Evolutionary conservation across 2,797 vertebrate genomes (phyloP).

Genomic region (Clarias fuscus): DNA sequence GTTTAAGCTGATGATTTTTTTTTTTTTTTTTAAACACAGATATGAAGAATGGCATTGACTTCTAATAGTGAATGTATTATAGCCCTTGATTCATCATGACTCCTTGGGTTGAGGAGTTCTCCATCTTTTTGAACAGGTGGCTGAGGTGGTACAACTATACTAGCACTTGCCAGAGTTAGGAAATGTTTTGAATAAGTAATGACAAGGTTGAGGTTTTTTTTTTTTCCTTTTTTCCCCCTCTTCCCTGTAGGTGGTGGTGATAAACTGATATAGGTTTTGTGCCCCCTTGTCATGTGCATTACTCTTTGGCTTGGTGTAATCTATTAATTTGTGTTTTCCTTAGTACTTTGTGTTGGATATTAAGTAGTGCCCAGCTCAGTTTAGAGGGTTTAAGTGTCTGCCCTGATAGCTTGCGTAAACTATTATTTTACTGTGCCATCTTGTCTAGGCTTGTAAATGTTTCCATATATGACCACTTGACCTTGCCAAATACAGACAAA

Average conservation of each 20-base stretch:
- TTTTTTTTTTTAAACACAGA: conserved; percentile 54
- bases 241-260: not conserved
- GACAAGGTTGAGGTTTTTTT: not conserved
- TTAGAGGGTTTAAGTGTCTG: conserved; percentile 32
- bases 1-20: not conserved
- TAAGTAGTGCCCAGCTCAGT: conserved; percentile 18
- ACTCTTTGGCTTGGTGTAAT: conserved; percentile 66
- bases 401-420: conserved; percentile 57
- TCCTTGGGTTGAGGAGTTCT: conserved; percentile 57
- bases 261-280: conserved; percentile 55
- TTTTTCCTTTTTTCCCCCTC: not conserved
- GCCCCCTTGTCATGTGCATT: conserved; percentile 66
- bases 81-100: conserved; percentile 19
- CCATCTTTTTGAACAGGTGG: conserved; percentile 62
- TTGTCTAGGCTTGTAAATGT: conserved; percentile 72
- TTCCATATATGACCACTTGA: conserved; percentile 60
- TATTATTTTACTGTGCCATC: conserved; percentile 73
- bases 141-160: conserved; percentile 68
- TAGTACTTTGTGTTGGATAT: conserved; percentile 45
- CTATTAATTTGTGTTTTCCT: conserved; percentile 52
- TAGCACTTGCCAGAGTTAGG: conserved; percentile 60
- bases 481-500: conserved; percentile 60
- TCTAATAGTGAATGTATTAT: not conserved
- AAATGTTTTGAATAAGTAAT: conserved; percentile 16
- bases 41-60: conserved; percentile 56